Conservation (phyloP, 2,888 invertebrate genomes). For the Ophonus ardosiacus region DNA sequence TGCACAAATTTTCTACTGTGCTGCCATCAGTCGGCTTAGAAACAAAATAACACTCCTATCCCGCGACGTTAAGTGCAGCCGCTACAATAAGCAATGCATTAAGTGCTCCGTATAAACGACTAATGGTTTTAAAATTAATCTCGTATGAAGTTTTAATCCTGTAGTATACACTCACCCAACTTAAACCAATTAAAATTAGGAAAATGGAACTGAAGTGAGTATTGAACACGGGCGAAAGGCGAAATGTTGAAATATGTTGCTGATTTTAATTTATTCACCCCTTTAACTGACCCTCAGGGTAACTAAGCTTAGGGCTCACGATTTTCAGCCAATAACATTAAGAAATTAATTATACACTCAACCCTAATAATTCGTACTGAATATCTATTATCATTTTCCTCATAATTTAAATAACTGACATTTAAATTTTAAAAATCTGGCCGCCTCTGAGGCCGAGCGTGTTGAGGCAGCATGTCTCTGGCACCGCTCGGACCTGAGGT, state of each 20-base stretch:
- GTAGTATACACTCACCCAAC: conserved; percentile 11
- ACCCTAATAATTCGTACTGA: background rate
- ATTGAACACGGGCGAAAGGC: background rate
- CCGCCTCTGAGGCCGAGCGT: no score
- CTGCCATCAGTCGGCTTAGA: no score
- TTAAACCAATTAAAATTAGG: conserved; percentile 50
- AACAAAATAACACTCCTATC: no score
- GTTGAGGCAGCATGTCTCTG: no score
- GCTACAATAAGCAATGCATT: conserved; percentile 41
- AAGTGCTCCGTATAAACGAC: conserved; percentile 24
- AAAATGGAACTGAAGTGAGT: background rate
- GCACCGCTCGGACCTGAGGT: no score
- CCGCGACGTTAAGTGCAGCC: conserved; percentile 43
- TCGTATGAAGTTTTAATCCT: conserved; percentile 61
- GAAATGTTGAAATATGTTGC: conserved; percentile 27
- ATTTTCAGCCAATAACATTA: conserved; percentile 2
- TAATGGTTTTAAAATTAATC: conserved; percentile 60
- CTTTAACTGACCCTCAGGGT: conserved; percentile 2
- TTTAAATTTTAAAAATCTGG: no score
- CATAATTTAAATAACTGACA: no score
- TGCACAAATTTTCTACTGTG: no score
- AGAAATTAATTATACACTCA: background rate
- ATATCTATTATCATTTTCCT: background rate
- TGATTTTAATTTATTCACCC: conserved; percentile 50
- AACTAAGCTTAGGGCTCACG: background rate